These are phyloP conservation scores for Eulacestoma nigropectus DNA, from an alignment of 2,113 vertebrate genomes.

Conservation along the genomic window DNA sequence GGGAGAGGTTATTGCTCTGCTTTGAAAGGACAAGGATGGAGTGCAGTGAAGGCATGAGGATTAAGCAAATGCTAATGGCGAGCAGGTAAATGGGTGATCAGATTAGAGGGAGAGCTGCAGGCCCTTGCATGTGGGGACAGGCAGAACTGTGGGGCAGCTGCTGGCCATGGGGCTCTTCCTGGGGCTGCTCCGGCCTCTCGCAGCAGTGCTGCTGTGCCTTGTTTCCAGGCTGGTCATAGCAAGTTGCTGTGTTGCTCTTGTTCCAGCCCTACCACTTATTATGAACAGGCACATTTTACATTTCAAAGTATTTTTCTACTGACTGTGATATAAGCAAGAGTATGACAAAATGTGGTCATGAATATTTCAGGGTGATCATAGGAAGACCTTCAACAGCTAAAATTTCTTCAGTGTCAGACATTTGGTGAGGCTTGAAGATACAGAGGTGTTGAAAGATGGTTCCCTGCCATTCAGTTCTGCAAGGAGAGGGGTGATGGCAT, in stretches of 20 bases:
- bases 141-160: not conserved
- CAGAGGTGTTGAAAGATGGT: not conserved
- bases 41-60: conserved; percentile 36
- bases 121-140: conserved; percentile 14
- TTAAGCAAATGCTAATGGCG: conserved; percentile 32
- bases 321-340: not conserved
- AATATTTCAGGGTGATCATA: not conserved
- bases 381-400: not conserved
- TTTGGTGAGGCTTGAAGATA: not conserved
- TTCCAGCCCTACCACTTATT: not conserved
- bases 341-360: not conserved
- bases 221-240: not conserved
- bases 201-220: not conserved
- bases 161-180: not conserved
- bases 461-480: not conserved
- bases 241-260: not conserved
- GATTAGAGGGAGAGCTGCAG: conserved; percentile 35
- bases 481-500: not conserved
- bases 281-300: not conserved
- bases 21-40: conserved; percentile 15
- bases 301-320: not conserved
- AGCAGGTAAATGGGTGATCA: not conserved
- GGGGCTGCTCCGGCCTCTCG: not conserved
- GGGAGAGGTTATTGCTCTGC: conserved; percentile 27
- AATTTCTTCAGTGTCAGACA: not conserved